A percentile compares a stretch with the other conserved stretches of the same genome.
These are phyloP conservation scores for Hylaea fasciaria DNA, from an alignment of 2,888 invertebrate species.

Conservation along the genomic window DNA sequence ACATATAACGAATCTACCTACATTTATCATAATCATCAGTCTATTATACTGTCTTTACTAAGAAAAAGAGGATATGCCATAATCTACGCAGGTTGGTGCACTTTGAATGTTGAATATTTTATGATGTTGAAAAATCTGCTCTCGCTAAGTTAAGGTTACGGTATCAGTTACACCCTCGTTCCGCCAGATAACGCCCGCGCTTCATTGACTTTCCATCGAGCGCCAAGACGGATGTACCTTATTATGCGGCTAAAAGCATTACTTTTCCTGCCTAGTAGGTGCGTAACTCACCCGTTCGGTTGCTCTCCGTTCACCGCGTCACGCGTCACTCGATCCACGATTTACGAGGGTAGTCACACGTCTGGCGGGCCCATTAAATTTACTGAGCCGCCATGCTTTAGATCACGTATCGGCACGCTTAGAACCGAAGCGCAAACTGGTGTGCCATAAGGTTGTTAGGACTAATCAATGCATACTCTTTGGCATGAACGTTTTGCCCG, in stretches of 20 bases:
- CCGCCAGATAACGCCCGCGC: slow-evolving; percentile 5
- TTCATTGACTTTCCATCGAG: slow-evolving; percentile 36
- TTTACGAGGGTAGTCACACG: slow-evolving; percentile 41
- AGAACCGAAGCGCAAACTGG: slow-evolving; percentile 21
- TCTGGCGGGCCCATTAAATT: slow-evolving; percentile 40
- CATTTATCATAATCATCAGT: too few relatives aligned
- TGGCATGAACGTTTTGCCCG: too few relatives aligned
- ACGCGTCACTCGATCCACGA: slow-evolving; percentile 41
- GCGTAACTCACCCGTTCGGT: slow-evolving; percentile 38
- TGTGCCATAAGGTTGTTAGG: slow-evolving; percentile 1
- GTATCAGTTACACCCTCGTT: too few relatives aligned
- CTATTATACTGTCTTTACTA: too few relatives aligned
- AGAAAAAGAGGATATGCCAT: too few relatives aligned
- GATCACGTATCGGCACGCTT: slow-evolving; percentile 18
- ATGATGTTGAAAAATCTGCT: too few relatives aligned
- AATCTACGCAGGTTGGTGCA: too few relatives aligned
- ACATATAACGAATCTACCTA: too few relatives aligned
- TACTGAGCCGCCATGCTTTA: slow-evolving; percentile 28
- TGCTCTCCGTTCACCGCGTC: slow-evolving; percentile 33
- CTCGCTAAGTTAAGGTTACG: too few relatives aligned
- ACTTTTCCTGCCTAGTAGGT: slow-evolving; percentile 37
- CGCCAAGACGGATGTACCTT: slow-evolving; percentile 35
- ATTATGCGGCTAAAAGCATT: slow-evolving; percentile 42
- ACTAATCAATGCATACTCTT: not conserved
- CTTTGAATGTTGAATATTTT: too few relatives aligned